Evolutionary conservation across 1,140 invertebrate species (phyloP).

Genomic region (Drosophila jambulina): DNA sequence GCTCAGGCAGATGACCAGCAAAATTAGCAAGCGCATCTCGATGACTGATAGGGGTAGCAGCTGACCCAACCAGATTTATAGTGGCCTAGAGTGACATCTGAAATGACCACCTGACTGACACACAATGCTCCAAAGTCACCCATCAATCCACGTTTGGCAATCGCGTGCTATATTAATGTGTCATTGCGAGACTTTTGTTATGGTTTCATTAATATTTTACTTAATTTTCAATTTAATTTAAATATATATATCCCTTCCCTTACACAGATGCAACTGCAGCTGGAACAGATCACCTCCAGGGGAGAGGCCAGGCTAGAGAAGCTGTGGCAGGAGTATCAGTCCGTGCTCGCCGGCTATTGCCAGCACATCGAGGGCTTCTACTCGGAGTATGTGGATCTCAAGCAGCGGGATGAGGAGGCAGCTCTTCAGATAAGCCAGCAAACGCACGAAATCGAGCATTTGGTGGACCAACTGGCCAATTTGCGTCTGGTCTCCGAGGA

Average conservation of each 20-base stretch:
- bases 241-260: background rate
- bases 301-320: conserved; percentile 76
- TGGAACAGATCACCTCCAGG: conserved; percentile 73
- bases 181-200: background rate
- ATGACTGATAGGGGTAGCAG: conserved; percentile 14
- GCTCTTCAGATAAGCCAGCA: conserved; percentile 71
- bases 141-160: conserved; percentile 1
- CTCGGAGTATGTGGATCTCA: conserved; percentile 81
- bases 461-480: conserved; percentile 65
- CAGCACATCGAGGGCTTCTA: conserved; percentile 79
- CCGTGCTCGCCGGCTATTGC: conserved; percentile 75
- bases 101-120: conserved; percentile 53
- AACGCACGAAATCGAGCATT: conserved; percentile 70
- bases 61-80: conserved; percentile 44
- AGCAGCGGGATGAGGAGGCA: conserved; percentile 79
- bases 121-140: conserved; percentile 37
- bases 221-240: background rate
- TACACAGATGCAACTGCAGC: conserved; percentile 75
- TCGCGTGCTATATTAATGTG: conserved; percentile 22
- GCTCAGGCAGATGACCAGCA: conserved; percentile 24
- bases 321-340: conserved; percentile 81
- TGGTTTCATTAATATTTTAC: too few species aligned
- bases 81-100: conserved; percentile 9
- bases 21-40: conserved; percentile 42
- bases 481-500: conserved; percentile 69